Conservation (phyloP, 2,888 invertebrate genomes). For the Gasteruption jaculator region DNA sequence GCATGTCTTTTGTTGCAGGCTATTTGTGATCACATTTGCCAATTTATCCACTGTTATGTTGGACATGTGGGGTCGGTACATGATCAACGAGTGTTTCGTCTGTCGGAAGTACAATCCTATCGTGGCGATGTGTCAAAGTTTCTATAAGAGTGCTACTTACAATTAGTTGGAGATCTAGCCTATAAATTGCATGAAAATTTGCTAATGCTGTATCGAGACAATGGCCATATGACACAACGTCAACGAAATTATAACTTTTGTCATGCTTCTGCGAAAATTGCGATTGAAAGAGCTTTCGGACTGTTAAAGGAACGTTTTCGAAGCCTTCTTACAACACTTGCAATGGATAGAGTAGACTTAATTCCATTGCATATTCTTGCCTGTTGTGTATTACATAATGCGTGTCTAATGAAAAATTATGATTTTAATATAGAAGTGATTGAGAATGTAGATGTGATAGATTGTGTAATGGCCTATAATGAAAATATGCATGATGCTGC, state of each 20-base stretch:
- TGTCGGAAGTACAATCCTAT: slow-evolving; percentile 14
- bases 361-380: slow-evolving; percentile 17
- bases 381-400: slow-evolving; percentile 18
- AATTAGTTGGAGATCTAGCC: slow-evolving; percentile 16
- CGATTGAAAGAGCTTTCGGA: slow-evolving; percentile 16
- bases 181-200: slow-evolving; percentile 17
- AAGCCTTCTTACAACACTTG: slow-evolving; percentile 14
- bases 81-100: slow-evolving; percentile 16
- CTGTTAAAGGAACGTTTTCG: slow-evolving; percentile 19
- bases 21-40: slow-evolving; percentile 12
- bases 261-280: slow-evolving; percentile 15
- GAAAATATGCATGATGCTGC: slow-evolving; percentile 8
- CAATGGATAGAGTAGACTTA: slow-evolving; percentile 10
- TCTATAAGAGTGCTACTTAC: slow-evolving; percentile 15
- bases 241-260: slow-evolving; percentile 19
- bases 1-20: slow-evolving; percentile 13
- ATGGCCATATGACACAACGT: slow-evolving; percentile 14
- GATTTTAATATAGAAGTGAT: slow-evolving; percentile 7
- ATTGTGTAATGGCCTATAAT: slow-evolving; percentile 1
- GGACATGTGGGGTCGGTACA: slow-evolving; percentile 20
- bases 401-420: slow-evolving; percentile 15
- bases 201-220: slow-evolving; percentile 15
- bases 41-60: slow-evolving; percentile 17
- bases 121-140: slow-evolving; percentile 13
- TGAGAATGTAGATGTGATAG: slow-evolving; percentile 4